A percentile compares a stretch with the other conserved stretches of the same genome.
Conservation (phyloP, 2,797 vertebrate genomes). For the Cryptoblepharus egeriae region DNA sequence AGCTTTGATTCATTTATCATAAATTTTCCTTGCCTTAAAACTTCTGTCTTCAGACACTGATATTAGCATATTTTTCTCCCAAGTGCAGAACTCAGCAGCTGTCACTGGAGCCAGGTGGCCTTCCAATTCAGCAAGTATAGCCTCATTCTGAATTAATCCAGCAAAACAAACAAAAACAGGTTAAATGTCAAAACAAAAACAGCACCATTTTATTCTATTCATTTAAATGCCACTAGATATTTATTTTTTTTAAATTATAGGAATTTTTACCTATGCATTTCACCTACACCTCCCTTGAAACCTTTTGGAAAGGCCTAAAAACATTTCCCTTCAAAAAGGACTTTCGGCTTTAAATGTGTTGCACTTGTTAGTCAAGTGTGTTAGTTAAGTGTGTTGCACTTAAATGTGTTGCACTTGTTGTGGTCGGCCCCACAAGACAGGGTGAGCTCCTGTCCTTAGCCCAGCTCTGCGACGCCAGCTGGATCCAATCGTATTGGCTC, state of each 20-base stretch:
- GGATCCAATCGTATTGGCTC: too few species aligned
- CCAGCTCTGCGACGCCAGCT: too few species aligned
- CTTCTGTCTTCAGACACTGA: slow-evolving; percentile 90
- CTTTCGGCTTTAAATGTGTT: too few species aligned
- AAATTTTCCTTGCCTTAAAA: slow-evolving; percentile 82
- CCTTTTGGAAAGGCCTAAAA: too few species aligned
- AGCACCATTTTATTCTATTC: background rate
- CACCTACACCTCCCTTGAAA: too few species aligned
- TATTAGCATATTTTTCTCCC: slow-evolving; percentile 80
- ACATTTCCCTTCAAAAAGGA: too few species aligned
- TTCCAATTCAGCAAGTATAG: slow-evolving; percentile 73
- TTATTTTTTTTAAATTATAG: background rate
- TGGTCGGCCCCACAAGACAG: too few species aligned
- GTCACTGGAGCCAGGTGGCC: slow-evolving; percentile 85
- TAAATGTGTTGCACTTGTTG: too few species aligned
- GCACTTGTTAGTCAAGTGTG: too few species aligned
- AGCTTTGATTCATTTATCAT: background rate
- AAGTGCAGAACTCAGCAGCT: slow-evolving; percentile 86
- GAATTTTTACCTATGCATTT: background rate
- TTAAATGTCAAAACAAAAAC: slow-evolving; percentile 22
- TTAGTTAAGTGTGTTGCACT: too few species aligned
- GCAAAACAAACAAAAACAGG: background rate
- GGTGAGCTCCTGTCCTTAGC: too few species aligned
- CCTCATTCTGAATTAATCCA: slow-evolving; percentile 60
- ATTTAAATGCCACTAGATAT: background rate